Percentiles rank a stretch among this genome's conserved stretches.
phyloP scores from a whole-genome alignment of 2,888 invertebrate genomes.

The Macropis europaea region DNA sequence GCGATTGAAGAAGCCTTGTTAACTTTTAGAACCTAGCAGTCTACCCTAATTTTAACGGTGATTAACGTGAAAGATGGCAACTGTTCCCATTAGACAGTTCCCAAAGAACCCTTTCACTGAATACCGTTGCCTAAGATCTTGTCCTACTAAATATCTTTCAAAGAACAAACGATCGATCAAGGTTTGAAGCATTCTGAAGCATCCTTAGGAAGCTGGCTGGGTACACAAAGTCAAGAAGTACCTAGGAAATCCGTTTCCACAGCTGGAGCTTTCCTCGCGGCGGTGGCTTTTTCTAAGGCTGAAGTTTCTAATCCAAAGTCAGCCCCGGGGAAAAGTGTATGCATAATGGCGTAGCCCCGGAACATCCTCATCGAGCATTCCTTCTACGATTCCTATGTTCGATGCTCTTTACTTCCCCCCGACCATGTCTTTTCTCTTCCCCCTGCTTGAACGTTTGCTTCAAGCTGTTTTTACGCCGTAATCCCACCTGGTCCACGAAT shows the following conservation, averaged over 20 bases:
- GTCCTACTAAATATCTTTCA: too few species aligned
- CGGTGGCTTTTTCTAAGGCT: constrained; percentile 32
- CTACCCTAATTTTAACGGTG: too few species aligned
- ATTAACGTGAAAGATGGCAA: too few species aligned
- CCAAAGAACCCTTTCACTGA: too few species aligned
- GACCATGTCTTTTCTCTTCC: constrained; percentile 6
- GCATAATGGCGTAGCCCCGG: constrained; percentile 51
- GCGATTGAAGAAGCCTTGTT: too few species aligned
- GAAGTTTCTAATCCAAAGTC: constrained; percentile 54
- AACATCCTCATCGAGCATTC: constrained; percentile 51
- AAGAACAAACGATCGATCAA: too few species aligned
- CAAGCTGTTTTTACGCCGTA: constrained; percentile 37
- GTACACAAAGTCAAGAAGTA: constrained; percentile 17
- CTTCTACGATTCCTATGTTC: constrained; percentile 50
- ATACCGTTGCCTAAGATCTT: too few species aligned
- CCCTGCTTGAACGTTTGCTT: constrained; percentile 28
- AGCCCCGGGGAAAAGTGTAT: constrained; percentile 44
- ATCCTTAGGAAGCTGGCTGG: too few species aligned
- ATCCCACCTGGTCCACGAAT: constrained; percentile 46
- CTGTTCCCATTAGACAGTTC: too few species aligned
- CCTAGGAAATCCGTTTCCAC: constrained; percentile 40
- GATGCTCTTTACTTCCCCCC: constrained; percentile 15
- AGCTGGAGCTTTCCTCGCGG: constrained; percentile 42
- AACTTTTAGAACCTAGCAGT: too few species aligned
- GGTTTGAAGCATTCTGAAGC: too few species aligned